Base-by-base conservation (phyloP, 2,113 vertebrate species). In the Megaleporinus macrocephalus region DNA sequence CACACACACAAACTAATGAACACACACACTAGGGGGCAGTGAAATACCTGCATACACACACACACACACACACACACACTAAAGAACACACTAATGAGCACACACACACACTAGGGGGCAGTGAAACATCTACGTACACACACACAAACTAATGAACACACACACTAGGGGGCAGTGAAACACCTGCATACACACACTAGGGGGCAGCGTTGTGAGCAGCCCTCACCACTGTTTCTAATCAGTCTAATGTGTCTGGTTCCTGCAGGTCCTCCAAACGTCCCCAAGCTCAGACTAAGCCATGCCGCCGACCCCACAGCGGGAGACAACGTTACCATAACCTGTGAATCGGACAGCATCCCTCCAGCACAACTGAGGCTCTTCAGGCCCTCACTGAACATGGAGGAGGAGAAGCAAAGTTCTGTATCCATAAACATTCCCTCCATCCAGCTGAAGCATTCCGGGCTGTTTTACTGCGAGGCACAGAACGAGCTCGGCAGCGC, bases 291-390 rank as follows among this genome's bases (percentile, higher is more conserved):
- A 55, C 79, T 86, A 83, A 92, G 87, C 33, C 86, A 88, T 55
- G 90, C 83, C 51, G 80, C 73, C 22, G 85, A 72, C 12, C 87
- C 55, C 2, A 90, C 81, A 70, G 76, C 90, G 85, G 92, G 91
- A 84, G 90, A 93, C 71, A 89, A 81, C 10, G 87, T 92, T 83
- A 87, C 78, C 44, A 84, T 93, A 73, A 85, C 77, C 66, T 89
- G 84, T 66, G 85, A 69, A 0, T 86, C 87, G 61, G 29, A 14
- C 0, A 81, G 83, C 47, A 27, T 78, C 44, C 53, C 86, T 5
- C 61, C 79, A 78, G 78, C 84, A 65, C 5, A 11, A 10, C 84
- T 87, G 11, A 86, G 79, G 29, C 59, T 89, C 16, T 90, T 80
- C 81, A 86, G 90, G 66, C 84, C 89, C 85, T 75, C 14, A 29